Evolutionary conservation across 2,888 invertebrate genomes (phyloP), one percentile per base, ranked within the genome.

Genomic region (Pimpla rufipes): DNA sequence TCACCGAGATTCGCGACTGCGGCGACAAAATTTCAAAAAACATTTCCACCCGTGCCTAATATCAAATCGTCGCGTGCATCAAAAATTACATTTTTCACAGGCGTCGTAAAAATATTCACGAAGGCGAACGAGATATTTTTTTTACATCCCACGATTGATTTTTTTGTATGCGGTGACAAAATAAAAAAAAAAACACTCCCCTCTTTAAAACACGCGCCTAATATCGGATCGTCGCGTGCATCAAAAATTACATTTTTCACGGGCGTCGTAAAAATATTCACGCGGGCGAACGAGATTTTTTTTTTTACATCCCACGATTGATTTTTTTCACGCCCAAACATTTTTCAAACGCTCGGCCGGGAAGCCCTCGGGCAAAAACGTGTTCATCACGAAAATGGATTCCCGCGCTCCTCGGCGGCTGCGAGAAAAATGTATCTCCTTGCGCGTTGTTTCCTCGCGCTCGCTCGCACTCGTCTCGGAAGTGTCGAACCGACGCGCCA

Each of bases 381-480:
- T 18, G 18, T 45, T 45, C 45, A 21, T 66, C 66, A 13, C 13
- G 5, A 40, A 66, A 66, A 62, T 62, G 62, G 62, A 40, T 18
- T 16, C 37, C 16, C 62, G 62, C 37, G 16, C n/a, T 40, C 10
- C 37, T 62, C 40, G 2, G 37, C 40, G 10, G 18, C 37, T 62
- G 62, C 37, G 37, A 62, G 37, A 16, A 62, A 62, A 62, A 40
- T 62, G 62, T 62, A 62, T 62, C 62, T 62, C 8, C 10, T 2
- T 37, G 29, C 8, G 16, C 37, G 3, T 40, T 8, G 13, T n/a
- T 21, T 13, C 37, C 37, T 59, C 6, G 29, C 59, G 16, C 37
- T 62, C 18, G 18, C 40, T 8, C 16, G 35, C 59, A 47, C 45
- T 29, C n/a, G 16, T 66, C 71, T 45, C 2, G 42, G 47, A 66